A percentile compares a stretch with the other conserved stretches of the same genome.
These are phyloP conservation scores for Littorina saxatilis DNA, from an alignment of 1,140 invertebrate genomes.

Conservation along the genomic window DNA sequence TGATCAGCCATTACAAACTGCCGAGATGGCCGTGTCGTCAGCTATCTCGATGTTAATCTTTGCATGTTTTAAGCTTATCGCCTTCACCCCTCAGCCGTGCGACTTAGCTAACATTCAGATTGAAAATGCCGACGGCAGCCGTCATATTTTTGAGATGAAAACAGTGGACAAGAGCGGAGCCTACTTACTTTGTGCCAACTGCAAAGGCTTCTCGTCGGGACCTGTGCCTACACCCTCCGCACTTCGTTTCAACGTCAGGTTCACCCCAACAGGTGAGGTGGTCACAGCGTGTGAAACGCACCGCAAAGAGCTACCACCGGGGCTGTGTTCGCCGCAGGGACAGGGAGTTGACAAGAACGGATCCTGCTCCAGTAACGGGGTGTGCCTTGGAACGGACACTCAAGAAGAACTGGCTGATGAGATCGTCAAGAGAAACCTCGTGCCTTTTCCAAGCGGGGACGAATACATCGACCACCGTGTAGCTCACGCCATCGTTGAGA, in stretches of 20 bases:
- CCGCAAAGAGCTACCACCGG: conserved; percentile 49
- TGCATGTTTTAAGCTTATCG: conserved; percentile 3
- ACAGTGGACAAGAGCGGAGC: conserved; percentile 56
- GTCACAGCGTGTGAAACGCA: conserved; percentile 56
- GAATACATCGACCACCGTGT: conserved; percentile 49
- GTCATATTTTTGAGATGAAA: conserved; percentile 66
- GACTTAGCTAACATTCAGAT: conserved; percentile 66
- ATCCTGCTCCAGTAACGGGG: conserved; percentile 35
- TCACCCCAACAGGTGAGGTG: conserved; percentile 59
- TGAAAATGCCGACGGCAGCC: conserved; percentile 66
- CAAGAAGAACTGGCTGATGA: conserved; percentile 55
- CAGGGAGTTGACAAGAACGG: conserved; percentile 23
- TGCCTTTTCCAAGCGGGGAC: conserved; percentile 60
- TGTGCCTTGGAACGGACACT: neutral
- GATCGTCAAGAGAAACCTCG: conserved; percentile 50
- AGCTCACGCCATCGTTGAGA: conserved; percentile 34
- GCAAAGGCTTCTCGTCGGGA: conserved; percentile 33
- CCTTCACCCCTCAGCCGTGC: conserved; percentile 45
- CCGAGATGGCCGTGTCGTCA: conserved; percentile 24
- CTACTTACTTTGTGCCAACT: conserved; percentile 55
- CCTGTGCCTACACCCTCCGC: conserved; percentile 43
- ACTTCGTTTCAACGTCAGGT: conserved; percentile 55
- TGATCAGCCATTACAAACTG: neutral
- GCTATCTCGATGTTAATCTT: neutral
- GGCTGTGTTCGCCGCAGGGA: conserved; percentile 51